Base-by-base conservation (phyloP, 1,140 invertebrate species). In the Stegodyphus mimosarum region DNA sequence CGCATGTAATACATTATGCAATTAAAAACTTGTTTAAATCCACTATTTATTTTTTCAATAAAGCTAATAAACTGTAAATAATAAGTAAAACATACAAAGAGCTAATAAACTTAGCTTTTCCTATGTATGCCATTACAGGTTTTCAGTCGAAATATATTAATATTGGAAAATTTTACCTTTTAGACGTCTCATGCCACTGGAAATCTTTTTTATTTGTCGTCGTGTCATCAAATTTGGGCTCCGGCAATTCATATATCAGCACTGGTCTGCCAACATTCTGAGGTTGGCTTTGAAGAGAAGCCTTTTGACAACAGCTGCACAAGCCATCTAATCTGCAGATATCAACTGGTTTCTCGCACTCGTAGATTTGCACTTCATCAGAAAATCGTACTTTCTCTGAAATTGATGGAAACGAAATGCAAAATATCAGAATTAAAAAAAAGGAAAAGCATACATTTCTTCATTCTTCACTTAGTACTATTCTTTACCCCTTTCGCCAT, bases 171-270 rank as follows among this genome's bases (percentile, higher is more conserved):
- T 60, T 15, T 66, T 83, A 83, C 80, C 33, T 76, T n/a, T 51
- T 51, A 18, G 51, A 17, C 15, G 51, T 9, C 13, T 72, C 49
- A 9, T 84, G 73, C 51, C 69, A 63, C 2, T 1, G 3, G 69
- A 55, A 84, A 84, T 84, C 81, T 50, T 7, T 69, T 15, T 76
- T 49, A 6, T n/a, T n/a, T 4, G 17, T 33, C 4, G 50, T 33
- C 50, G n/a, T 6, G 5, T 18, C 72, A 33, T 84, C 72, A 9
- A 75, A 76, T 69, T 70, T 84, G 0, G 72, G 72, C 0, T 49
- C 9, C 60, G 72, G 72, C 9, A 84, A 69, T 13, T 69, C 73
- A 60, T 84, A 84, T 0, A 75, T 4, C 18, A 84, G 7, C 9
- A 84, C 17, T 13, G 70, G 53, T 15, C 9, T 66, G 0, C 70